Evolutionary conservation across 2,888 invertebrate species (phyloP), one percentile per base, ranked within the genome.

Genomic region (Andrena trimmerana): DNA sequence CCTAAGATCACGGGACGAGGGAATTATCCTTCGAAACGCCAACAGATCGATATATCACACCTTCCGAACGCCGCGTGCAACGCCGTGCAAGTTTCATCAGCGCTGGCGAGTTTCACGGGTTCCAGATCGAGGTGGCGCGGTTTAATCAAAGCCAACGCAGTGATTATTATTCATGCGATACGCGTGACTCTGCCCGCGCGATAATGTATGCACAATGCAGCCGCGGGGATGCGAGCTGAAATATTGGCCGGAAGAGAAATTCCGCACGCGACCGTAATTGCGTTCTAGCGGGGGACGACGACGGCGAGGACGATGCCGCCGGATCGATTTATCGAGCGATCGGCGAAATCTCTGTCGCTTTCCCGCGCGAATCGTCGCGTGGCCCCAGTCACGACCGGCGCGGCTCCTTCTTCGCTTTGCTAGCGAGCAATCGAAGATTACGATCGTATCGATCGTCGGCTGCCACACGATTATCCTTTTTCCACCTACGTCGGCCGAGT

Each of bases 221-320:
- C 69, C 75, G 76, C 75, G 67, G 80, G 77, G 75, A 62, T 74
- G 84, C 74, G 50, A 67, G 66, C 71, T 78, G 84, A 84, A 79
- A 83, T 84, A 75, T 89, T 89, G 83, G 81, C 88, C 83, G 83
- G 83, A 89, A 89, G 90, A 90, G 90, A 90, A 90, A 90, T 89
- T 88, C 88, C 86, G 84, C 87, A 85, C 90, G 88, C 85, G 84
- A 81, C 77, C 78, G 89, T 90, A 90, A 90, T 90, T 90, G 90
- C 90, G 84, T 85, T 90, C 88, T 88, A 87, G 86, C 89, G 86
- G 83, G 88, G 83, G 88, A 81, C 62, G 67, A 68, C 76, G 87
- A 85, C 87, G 78, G 83, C 66, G 31, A 31, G 68, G 63, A 60
- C 63, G 73, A 66, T 66, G 70, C 66, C 68, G 78, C 27, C 60